Evolutionary conservation across 2,113 vertebrate genomes (phyloP), one percentile per base, ranked within the genome.

Genomic region (Sminthopsis crassicaudata): DNA sequence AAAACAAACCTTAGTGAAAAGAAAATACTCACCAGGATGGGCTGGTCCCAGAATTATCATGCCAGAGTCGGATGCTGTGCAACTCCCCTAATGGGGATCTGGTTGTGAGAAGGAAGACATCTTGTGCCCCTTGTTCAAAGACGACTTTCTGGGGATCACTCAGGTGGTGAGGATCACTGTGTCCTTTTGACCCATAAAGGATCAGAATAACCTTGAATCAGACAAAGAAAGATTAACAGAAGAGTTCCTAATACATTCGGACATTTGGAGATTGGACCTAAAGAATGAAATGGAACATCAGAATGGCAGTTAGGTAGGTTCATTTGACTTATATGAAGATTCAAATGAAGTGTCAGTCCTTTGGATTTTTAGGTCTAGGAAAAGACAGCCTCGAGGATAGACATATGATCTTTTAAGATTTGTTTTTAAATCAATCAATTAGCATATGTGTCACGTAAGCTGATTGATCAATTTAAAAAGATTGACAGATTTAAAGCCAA

Each of bases 101-200:
- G 0, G 99, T 98, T 94, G 98, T 96, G 67, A 99, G 57, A 8
- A 99, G 97, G 90, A 99, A 99, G 94, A 99, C 97, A 52, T 99
- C 99, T 0, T 99, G 97, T 0, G 98, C 97, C 30, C 99, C 99
- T 19, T 97, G 97, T 94, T 99, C 98, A 88, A 99, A 99, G 52
- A 99, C 98, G 0, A 97, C 97, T 94, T 99, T 99, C 42, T 98
- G 98, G 0, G 98, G 97, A 96, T 99, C 99, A 22, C 95, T 98
- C 24, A 99, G 98, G 89, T 95, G 97, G 94, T 99, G 98, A 11
- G 96, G 95, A 14, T 98, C 97, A 23, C 98, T 99, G 96, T 98
- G 97, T 0, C 98, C 99, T 42, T 99, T 98, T 8, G 98, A 95
- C 46, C 99, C 99, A 30, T 97, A 98, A 89, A 99, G 97, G 55